Evolutionary conservation across 2,888 invertebrate genomes (phyloP).

Genomic region (Aphodius granarius): DNA sequence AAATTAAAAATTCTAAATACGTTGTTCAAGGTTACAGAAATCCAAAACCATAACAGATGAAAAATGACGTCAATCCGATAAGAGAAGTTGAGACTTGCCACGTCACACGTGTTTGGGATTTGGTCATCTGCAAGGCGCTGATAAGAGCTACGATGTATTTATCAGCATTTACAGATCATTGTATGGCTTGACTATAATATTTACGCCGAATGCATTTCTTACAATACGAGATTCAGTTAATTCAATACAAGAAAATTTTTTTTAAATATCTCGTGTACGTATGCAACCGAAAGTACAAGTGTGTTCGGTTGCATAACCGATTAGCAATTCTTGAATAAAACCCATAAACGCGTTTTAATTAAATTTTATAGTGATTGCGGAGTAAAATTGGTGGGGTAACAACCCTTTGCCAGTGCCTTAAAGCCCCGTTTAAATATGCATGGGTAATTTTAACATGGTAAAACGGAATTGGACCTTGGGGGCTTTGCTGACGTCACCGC

Average conservation of each 20-base stretch:
- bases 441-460: background rate
- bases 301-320: background rate
- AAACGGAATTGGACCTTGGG: background rate
- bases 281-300: background rate
- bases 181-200: background rate
- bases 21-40: background rate
- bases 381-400: background rate
- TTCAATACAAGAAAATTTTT: background rate
- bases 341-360: background rate
- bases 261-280: too few species aligned
- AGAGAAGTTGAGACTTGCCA: background rate
- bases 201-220: background rate
- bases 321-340: background rate
- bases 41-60: background rate
- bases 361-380: background rate
- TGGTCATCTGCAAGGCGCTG: background rate
- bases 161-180: background rate
- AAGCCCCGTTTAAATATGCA: background rate
- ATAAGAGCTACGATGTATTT: background rate
- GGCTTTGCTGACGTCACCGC: background rate
- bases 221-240: background rate
- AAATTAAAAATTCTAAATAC: background rate
- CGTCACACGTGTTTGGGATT: background rate
- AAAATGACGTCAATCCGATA: background rate
- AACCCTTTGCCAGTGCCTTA: background rate